Conservation (phyloP, 2,113 vertebrate genomes). For the Esox niger region DNA sequence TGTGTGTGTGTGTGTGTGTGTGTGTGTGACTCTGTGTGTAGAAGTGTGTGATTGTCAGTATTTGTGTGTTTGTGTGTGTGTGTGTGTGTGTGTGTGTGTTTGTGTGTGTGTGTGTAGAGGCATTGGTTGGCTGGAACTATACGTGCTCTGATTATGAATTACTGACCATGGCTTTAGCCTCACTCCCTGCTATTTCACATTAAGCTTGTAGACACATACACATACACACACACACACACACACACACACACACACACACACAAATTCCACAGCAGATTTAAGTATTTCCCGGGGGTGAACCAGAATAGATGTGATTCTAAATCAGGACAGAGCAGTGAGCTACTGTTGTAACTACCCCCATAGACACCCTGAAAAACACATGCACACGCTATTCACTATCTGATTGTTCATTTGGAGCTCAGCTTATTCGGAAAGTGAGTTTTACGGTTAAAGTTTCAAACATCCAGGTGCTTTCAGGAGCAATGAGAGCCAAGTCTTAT, state of each 20-base stretch:
- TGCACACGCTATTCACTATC: background rate
- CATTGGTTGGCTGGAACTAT: conserved; percentile 46
- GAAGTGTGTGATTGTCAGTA: too few relatives aligned
- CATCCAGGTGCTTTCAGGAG: too few relatives aligned
- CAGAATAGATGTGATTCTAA: conserved; percentile 74
- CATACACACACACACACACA: conserved; percentile 10
- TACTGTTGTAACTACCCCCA: background rate
- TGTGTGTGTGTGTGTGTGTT: conserved; percentile 6
- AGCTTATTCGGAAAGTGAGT: too few relatives aligned
- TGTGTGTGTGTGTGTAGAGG: conserved; percentile 30
- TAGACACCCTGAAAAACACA: background rate
- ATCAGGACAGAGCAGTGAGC: conserved; percentile 61
- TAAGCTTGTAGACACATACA: conserved; percentile 7
- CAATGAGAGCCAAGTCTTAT: too few relatives aligned
- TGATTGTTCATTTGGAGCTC: too few relatives aligned
- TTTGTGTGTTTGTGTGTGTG: conserved; percentile 14
- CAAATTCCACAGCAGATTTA: conserved; percentile 60
- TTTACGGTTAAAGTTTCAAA: too few relatives aligned
- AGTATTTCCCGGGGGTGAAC: conserved; percentile 67
- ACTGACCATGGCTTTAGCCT: conserved; percentile 45
- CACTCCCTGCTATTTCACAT: conserved; percentile 35
- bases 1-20: conserved; percentile 15
- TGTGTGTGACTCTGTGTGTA: conserved; percentile 11
- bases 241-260: conserved; percentile 17
- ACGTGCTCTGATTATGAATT: conserved; percentile 65